These are phyloP conservation scores for Lamprologus sp. DNA, from an alignment of 2,113 vertebrate genomes.

Conservation along the genomic window DNA sequence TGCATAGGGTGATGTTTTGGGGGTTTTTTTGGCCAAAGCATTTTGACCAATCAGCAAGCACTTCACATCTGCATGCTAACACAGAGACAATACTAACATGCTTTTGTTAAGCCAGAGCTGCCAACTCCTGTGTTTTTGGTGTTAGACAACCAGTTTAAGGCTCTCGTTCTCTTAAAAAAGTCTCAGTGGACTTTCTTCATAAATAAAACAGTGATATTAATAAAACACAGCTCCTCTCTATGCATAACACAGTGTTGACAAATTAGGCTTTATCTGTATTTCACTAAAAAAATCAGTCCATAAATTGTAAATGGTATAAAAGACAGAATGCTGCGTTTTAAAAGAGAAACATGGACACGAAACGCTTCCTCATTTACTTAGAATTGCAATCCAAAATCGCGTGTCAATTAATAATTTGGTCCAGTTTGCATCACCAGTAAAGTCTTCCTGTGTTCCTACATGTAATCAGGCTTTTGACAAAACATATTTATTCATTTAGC, in stretches of 20 bases:
- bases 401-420: background rate
- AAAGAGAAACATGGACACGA: background rate
- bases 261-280: background rate
- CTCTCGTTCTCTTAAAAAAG: background rate
- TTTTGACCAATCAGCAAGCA: background rate
- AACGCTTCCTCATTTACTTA: background rate
- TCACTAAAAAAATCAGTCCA: background rate
- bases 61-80: background rate
- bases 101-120: background rate
- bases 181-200: background rate
- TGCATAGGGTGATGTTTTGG: background rate
- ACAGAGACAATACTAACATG: background rate
- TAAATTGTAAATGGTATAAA: background rate
- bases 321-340: background rate
- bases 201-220: background rate
- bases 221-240: background rate
- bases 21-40: rapidly evolving
- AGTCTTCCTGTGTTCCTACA: background rate
- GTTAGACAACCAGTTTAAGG: background rate
- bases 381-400: rapidly evolving
- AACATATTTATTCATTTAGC: background rate
- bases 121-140: background rate
- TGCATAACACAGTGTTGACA: background rate
- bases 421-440: background rate
- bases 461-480: background rate